Percentiles rank a stretch among this genome's conserved stretches.
phyloP scores from a whole-genome alignment of 2,888 invertebrate genomes.

The Lasioglossum vierecki region DNA sequence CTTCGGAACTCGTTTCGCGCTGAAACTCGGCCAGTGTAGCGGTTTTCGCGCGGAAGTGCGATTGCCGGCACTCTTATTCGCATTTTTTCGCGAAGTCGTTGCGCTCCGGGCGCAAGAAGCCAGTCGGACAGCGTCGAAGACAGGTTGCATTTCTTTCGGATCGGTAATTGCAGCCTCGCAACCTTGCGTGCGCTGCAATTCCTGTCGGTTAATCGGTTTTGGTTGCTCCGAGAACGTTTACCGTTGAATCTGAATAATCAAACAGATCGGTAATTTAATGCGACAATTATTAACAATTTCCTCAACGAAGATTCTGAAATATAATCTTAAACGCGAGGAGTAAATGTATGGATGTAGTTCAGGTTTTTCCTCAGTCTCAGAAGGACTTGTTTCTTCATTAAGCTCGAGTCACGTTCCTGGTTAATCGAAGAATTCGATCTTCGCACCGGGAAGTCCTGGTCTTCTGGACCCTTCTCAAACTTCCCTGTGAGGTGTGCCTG shows the following conservation, averaged over 20 bases:
- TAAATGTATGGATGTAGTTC: too few species aligned
- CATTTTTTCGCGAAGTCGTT: not conserved
- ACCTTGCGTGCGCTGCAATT: conserved; percentile 64
- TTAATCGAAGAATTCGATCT: conserved; percentile 31
- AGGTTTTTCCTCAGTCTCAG: too few species aligned
- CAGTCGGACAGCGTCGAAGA: conserved; percentile 51
- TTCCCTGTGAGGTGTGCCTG: conserved; percentile 28
- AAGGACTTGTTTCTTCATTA: not conserved
- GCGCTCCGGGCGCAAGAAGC: not conserved
- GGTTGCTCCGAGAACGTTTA: not conserved
- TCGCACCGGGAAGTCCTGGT: not conserved
- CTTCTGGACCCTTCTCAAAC: conserved; percentile 32
- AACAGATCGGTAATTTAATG: not conserved
- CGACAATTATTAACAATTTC: not conserved
- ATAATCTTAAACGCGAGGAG: not conserved
- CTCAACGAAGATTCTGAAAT: not conserved
- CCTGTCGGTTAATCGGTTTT: conserved; percentile 62
- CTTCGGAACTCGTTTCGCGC: conserved; percentile 49
- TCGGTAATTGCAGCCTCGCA: conserved; percentile 71
- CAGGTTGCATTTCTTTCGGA: conserved; percentile 66
- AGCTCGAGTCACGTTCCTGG: not conserved
- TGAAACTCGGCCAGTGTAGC: not conserved
- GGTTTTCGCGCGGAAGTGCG: not conserved
- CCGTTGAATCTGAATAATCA: not conserved
- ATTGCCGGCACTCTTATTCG: not conserved